Conservation (phyloP, 2,888 invertebrate genomes). For the Reticulitermes lucifugus region DNA sequence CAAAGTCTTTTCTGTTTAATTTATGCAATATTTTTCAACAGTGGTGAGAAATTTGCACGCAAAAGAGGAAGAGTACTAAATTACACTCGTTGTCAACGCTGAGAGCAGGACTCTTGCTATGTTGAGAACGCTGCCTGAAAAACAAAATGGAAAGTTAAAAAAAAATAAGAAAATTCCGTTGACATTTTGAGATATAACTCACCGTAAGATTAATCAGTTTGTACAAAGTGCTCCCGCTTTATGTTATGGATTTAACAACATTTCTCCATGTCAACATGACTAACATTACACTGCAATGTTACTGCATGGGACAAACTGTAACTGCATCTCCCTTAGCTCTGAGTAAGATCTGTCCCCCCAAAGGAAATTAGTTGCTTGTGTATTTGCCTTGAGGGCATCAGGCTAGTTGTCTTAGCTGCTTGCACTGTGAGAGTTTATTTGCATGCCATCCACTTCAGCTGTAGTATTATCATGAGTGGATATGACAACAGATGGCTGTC, state of each 20-base stretch:
- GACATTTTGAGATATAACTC: no score
- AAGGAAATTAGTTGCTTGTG: not conserved
- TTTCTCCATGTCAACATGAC: not conserved
- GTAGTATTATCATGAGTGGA: not conserved
- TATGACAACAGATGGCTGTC: not conserved
- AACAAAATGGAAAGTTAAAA: no score
- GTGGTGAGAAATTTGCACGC: not conserved
- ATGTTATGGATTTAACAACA: not conserved
- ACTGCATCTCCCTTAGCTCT: not conserved
- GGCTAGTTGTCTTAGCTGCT: not conserved
- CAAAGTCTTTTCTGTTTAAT: not conserved
- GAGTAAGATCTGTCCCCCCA: not conserved
- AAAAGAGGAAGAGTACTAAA: not conserved
- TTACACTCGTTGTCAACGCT: not conserved
- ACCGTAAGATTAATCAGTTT: no score
- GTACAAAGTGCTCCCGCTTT: not conserved
- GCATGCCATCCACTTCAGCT: not conserved
- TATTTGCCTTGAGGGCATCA: not conserved
- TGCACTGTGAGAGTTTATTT: not conserved
- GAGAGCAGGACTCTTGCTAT: not conserved
- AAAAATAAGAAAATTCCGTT: no score
- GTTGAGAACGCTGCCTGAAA: not conserved
- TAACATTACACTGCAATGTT: not conserved
- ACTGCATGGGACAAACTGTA: not conserved
- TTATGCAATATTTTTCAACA: not conserved